Evolutionary conservation across 2,113 vertebrate genomes (phyloP).

Genomic region (Acanthochromis polyacanthus): DNA sequence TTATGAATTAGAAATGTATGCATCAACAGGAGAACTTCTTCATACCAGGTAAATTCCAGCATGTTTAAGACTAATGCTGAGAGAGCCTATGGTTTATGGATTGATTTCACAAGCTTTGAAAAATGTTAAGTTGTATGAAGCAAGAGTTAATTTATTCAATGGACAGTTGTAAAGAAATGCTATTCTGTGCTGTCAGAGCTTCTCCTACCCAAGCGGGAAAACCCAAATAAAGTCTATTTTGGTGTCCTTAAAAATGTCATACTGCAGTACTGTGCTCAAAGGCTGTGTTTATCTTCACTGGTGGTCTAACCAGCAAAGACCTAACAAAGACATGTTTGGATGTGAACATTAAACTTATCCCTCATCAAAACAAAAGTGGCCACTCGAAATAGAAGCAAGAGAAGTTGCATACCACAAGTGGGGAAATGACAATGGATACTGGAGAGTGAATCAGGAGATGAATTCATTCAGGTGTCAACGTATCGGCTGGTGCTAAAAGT

Average conservation of each 20-base stretch:
- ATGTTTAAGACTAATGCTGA: not conserved
- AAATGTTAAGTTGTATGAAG: not conserved
- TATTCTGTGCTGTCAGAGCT: not conserved
- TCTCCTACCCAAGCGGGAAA: conserved; percentile 1
- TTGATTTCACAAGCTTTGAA: not conserved
- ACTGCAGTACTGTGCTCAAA: conserved; percentile 16
- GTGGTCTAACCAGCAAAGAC: conserved; percentile 27
- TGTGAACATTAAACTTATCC: conserved; percentile 8
- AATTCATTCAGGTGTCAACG: no score
- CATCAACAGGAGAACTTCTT: not conserved
- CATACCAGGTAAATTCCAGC: no score
- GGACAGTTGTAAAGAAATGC: not conserved
- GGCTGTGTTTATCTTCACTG: conserved; percentile 17
- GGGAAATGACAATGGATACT: not conserved
- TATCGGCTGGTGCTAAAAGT: no score
- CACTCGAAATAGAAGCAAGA: conserved; percentile 12
- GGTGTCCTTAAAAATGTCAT: conserved; percentile 12
- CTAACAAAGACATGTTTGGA: conserved; percentile 28
- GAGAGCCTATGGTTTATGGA: not conserved
- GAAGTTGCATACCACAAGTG: no score
- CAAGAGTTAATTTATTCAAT: not conserved
- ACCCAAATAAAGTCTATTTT: conserved; percentile 42
- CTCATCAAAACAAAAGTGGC: conserved; percentile 1
- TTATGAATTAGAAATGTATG: not conserved
- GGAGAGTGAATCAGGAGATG: no score